phyloP scores from a whole-genome alignment of 1,140 invertebrate genomes.

The fruit fly (Drosophila melanogaster) region DNA sequence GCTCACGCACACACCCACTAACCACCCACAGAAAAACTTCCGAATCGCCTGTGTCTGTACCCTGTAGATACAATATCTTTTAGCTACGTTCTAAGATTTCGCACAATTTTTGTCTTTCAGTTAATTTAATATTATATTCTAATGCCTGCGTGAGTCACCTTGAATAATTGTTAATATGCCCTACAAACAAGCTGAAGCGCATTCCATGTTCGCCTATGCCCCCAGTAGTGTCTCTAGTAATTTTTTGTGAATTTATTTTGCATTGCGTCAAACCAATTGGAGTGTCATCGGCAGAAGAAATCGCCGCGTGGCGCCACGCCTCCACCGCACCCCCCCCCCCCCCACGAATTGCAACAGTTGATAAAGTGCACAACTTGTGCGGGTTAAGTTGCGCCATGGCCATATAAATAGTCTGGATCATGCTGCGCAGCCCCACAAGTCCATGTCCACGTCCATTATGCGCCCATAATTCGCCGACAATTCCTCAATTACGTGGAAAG shows the following conservation, averaged over 20 bases:
- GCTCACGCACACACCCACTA: neutral
- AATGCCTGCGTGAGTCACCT: too few species aligned
- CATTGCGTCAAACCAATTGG: constrained; percentile 76
- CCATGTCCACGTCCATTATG: constrained; percentile 48
- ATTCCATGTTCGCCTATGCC: neutral
- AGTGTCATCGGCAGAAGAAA: constrained; percentile 69
- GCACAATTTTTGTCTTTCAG: too few species aligned
- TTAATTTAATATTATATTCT: too few species aligned
- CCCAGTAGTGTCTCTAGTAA: neutral
- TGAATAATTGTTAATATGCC: too few species aligned
- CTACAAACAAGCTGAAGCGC: neutral
- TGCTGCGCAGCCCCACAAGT: constrained; percentile 14
- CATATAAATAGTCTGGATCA: constrained; percentile 47
- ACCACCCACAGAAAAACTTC: neutral
- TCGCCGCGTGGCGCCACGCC: constrained; percentile 77
- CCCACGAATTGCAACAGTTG: constrained; percentile 68
- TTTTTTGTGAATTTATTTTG: constrained; percentile 26
- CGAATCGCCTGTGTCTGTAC: neutral
- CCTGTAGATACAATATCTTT: too few species aligned
- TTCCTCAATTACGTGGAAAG: constrained; percentile 68
- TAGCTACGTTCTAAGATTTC: too few species aligned
- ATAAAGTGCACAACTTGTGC: constrained; percentile 74
- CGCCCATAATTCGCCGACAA: constrained; percentile 75
- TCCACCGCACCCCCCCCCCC: too few species aligned
- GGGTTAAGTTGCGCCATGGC: constrained; percentile 21